Evolutionary conservation across 2,888 invertebrate genomes (phyloP).

Genomic region (Ochlodes sylvanus): DNA sequence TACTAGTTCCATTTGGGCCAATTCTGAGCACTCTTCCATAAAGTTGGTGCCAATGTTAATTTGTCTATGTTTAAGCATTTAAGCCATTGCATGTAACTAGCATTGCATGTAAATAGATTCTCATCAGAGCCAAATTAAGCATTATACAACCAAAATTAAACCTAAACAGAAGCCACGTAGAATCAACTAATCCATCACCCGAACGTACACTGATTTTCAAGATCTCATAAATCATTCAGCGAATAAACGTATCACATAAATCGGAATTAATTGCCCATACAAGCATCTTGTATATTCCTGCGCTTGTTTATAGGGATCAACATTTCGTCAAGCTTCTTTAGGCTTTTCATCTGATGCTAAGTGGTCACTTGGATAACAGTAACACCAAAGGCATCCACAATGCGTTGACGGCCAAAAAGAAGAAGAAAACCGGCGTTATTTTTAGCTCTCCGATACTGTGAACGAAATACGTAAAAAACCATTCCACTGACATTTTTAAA

Average conservation of each 20-base stretch:
- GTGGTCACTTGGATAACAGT: too few species aligned
- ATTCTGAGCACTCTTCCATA: too few species aligned
- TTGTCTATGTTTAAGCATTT: too few species aligned
- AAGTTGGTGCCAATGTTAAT: too few species aligned
- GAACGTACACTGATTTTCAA: background rate
- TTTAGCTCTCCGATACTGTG: too few species aligned
- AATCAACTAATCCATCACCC: background rate
- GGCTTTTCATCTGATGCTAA: background rate
- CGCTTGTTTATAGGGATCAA: background rate
- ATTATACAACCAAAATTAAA: background rate
- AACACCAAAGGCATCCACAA: too few species aligned
- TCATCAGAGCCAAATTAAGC: background rate
- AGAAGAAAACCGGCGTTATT: too few species aligned
- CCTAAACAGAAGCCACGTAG: background rate
- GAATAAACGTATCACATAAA: conserved; percentile 3
- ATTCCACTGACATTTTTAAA: too few species aligned
- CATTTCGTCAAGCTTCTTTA: background rate
- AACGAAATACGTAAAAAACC: too few species aligned
- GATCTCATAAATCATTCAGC: conserved; percentile 8
- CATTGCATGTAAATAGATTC: background rate
- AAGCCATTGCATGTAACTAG: too few species aligned
- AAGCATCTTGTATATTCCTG: background rate
- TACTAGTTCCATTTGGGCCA: too few species aligned
- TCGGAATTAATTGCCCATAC: background rate
- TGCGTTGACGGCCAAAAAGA: too few species aligned